Evolutionary conservation across 2,797 vertebrate species (phyloP).

Genomic region (Phoeniculus purpureus): DNA sequence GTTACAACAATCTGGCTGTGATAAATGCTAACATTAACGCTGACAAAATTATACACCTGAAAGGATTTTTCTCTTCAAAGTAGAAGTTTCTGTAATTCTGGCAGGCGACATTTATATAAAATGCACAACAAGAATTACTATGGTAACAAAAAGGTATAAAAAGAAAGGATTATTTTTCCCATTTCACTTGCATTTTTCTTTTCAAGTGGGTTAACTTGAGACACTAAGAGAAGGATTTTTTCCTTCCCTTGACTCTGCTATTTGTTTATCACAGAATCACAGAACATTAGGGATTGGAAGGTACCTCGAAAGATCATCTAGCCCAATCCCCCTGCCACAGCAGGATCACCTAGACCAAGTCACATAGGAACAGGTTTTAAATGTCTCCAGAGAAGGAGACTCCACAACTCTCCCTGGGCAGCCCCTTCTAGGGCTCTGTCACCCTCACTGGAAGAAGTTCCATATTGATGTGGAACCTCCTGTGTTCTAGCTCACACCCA

Average conservation of each 20-base stretch:
- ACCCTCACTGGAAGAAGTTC: no score
- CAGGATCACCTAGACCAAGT: no score
- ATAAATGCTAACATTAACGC: neutral
- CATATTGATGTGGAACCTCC: no score
- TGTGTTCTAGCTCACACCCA: no score
- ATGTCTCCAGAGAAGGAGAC: no score
- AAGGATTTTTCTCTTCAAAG: slow-evolving; percentile 35
- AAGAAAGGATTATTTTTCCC: neutral
- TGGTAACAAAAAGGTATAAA: neutral
- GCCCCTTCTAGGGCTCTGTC: no score
- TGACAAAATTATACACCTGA: slow-evolving; percentile 46
- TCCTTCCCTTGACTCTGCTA: neutral
- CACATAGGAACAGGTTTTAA: no score
- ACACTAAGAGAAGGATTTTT: neutral
- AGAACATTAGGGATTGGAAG: no score
- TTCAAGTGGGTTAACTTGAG: neutral
- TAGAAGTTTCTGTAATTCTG: neutral
- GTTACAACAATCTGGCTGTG: neutral
- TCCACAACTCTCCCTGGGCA: no score
- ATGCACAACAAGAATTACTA: neutral
- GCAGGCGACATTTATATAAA: slow-evolving; percentile 23
- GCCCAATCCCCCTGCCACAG: no score
- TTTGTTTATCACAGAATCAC: no score
- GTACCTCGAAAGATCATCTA: no score
- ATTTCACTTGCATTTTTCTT: neutral